phyloP scores from a whole-genome alignment of 2,113 vertebrate species.

The Microcebus jonahi region DNA sequence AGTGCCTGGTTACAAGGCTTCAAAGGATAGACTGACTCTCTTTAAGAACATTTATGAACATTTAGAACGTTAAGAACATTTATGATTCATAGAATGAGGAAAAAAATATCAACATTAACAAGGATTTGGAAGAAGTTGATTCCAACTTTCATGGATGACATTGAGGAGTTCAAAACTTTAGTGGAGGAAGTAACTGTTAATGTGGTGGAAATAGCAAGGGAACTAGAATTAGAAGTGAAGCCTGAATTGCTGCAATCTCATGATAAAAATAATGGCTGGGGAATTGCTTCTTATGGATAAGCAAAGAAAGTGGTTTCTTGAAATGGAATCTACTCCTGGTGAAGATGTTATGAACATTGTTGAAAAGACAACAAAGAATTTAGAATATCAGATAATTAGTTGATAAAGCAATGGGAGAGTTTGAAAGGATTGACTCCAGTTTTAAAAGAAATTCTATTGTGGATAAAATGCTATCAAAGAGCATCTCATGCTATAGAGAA shows the following conservation, averaged over 20 bases:
- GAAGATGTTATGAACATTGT: neutral
- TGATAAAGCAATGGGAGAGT: neutral
- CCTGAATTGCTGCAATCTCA: neutral
- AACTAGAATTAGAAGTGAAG: neutral
- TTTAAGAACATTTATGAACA: neutral
- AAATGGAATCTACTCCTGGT: neutral
- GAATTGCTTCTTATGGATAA: neutral
- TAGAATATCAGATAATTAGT: neutral
- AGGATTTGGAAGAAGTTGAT: neutral
- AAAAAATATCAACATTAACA: neutral
- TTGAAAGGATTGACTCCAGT: neutral
- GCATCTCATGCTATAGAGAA: neutral
- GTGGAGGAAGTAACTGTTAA: neutral
- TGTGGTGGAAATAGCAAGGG: neutral
- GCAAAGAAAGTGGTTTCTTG: neutral
- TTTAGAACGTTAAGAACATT: neutral
- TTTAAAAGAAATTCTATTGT: neutral
- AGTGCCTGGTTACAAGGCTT: neutral
- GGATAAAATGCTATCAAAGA: neutral
- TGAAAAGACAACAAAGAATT: neutral
- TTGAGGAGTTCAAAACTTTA: neutral
- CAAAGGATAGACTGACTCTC: neutral
- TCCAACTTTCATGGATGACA: neutral
- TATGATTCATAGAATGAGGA: neutral
- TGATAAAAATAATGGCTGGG: neutral